Evolutionary conservation across 2,797 vertebrate genomes (phyloP).

Genomic region (Holocentrus rufus): DNA sequence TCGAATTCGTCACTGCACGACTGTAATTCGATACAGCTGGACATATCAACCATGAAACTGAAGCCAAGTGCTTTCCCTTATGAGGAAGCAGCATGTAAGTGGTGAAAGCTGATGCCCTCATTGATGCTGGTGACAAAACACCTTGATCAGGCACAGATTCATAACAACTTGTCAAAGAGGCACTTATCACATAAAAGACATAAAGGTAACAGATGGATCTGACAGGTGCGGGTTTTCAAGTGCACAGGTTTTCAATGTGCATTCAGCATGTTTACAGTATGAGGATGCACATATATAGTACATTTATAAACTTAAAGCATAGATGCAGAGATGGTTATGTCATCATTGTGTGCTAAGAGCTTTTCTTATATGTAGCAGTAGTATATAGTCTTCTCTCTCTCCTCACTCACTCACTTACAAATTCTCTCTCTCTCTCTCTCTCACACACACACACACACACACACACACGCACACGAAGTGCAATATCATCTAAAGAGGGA

Average conservation of each 20-base stretch:
- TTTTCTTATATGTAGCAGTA: no score
- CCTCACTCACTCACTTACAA: no score
- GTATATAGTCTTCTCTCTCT: no score
- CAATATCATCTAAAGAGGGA: neutral
- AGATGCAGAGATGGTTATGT: no score
- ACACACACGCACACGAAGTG: neutral
- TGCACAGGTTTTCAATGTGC: neutral
- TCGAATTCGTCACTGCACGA: slow-evolving; percentile 54
- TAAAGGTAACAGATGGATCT: neutral
- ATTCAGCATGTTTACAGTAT: neutral
- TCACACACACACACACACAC: neutral
- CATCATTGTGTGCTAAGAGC: no score
- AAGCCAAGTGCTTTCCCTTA: slow-evolving; percentile 55
- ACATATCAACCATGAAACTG: slow-evolving; percentile 53
- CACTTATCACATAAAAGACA: neutral
- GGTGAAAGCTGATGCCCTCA: slow-evolving; percentile 50
- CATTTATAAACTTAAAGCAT: no score
- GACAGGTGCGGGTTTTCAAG: neutral
- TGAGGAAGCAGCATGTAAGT: slow-evolving; percentile 40
- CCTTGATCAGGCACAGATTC: slow-evolving; percentile 60
- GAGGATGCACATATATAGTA: neutral
- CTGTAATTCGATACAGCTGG: slow-evolving; percentile 58
- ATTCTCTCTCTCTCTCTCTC: neutral
- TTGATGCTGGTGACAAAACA: slow-evolving; percentile 40
- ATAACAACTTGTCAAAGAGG: slow-evolving; percentile 11